Base-by-base conservation (phyloP, 2,797 vertebrate species). In the Enoplosus armatus region DNA sequence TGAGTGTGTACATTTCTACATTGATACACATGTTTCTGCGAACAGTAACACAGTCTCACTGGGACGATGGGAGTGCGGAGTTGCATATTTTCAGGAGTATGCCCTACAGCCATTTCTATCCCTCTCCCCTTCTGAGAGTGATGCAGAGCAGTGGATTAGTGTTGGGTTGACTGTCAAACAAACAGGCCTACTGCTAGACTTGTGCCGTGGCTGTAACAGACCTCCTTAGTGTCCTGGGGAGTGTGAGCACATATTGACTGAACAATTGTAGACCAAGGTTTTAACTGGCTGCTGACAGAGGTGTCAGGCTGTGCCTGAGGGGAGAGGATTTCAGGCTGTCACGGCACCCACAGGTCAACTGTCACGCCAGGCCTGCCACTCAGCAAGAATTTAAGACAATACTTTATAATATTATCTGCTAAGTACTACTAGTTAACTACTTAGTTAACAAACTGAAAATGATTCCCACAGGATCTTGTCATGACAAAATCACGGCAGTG, bases 131-230 rank as follows among this genome's bases (percentile, higher is more conserved):
- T 79, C 29, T 51, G 75, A 74, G 75, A 80, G 81, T 54, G 74
- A 87, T 79, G 79, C 75, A 73, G 82, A 87, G 85, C 73, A 87
- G 84, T 91, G 92, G 90, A 93, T 94, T 92, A 93, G 88, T 75
- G 75, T 77, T 80, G 63, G 82, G 61, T 85, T 86, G 87, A 84
- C 89, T 91, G 87, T 91, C 88, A 88, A 87, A 91, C 84, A 92
- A 89, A 90, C 78, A 87, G 80, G 74, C 83, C 63, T n/a, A 74
- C 67, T 55, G 47, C 77, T 71, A 31, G 67, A 77, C 73, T 45
- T 68, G 53, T n/a, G 20, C 79, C 80, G 79, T 41, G 63, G 51
- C 77, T 85, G 76, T 51, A 64, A 75, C 77, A 89, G 84, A 82
- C 80, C 79, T 85, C 64, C 66, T 66, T 35, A 29, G 78, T 76